Conservation (phyloP, 35 echinoderm and acorn worm species). For the Ophioderma brevispina region DNA sequence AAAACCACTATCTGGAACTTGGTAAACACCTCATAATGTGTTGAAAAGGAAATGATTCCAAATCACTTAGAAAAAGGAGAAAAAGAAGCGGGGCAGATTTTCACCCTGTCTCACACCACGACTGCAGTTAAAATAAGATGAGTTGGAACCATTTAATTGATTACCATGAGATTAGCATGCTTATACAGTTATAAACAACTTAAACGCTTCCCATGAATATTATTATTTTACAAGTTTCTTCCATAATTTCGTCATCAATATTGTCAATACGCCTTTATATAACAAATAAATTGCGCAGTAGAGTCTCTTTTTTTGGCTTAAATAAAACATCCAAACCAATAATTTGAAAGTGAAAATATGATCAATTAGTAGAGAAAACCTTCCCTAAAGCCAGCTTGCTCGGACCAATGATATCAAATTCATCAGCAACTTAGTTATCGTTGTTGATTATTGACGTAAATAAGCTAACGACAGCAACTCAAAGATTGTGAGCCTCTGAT, state of each 20-base stretch:
- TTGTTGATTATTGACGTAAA: neutral
- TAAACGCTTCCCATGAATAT: conserved; percentile 49
- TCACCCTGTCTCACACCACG: conserved; percentile 52
- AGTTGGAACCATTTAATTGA: neutral
- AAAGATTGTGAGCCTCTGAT: too few species aligned
- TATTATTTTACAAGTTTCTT: conserved; percentile 60
- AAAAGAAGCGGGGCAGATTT: conserved; percentile 55
- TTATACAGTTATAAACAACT: conserved; percentile 49
- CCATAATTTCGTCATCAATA: conserved; percentile 36
- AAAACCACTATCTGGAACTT: neutral
- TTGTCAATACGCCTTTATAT: conserved; percentile 61
- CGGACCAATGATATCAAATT: neutral
- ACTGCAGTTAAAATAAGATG: conserved; percentile 40
- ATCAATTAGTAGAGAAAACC: conserved; percentile 49
- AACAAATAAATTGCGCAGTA: conserved; percentile 63
- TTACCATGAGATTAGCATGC: conserved; percentile 66
- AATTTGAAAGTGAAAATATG: conserved; percentile 38
- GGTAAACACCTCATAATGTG: conserved; percentile 10
- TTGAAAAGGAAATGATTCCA: conserved; percentile 34
- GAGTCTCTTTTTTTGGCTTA: conserved; percentile 28
- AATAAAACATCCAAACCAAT: conserved; percentile 13
- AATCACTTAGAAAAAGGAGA: conserved; percentile 58
- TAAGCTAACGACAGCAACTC: too few species aligned
- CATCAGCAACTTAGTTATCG: neutral
- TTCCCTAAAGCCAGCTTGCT: conserved; percentile 43